These are phyloP conservation scores for Mesopsocus fuscifrons DNA, from an alignment of 2,888 invertebrate genomes.

Conservation along the genomic window DNA sequence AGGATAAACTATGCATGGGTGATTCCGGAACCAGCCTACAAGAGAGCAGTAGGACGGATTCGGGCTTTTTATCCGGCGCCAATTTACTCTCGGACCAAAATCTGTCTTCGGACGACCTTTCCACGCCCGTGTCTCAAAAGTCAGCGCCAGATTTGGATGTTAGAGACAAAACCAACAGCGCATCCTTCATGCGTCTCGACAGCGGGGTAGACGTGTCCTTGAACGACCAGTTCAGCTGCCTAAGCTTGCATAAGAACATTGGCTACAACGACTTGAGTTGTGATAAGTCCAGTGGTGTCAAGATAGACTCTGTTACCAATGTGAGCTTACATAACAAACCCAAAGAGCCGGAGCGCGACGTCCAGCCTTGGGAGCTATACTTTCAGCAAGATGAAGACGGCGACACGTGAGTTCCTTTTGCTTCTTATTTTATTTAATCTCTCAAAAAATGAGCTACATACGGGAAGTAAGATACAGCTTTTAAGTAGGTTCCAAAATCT, in stretches of 20 bases:
- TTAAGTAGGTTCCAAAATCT: no score
- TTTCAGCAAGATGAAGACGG: slow-evolving; percentile 68
- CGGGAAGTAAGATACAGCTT: no score
- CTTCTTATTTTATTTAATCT: no score
- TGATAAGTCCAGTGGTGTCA: slow-evolving; percentile 13
- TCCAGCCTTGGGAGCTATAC: slow-evolving; percentile 37
- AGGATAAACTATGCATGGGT: background rate
- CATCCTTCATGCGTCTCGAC: slow-evolving; percentile 34
- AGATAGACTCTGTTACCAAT: slow-evolving; percentile 11
- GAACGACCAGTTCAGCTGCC: slow-evolving; percentile 39
- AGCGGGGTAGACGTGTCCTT: slow-evolving; percentile 43
- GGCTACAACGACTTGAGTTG: slow-evolving; percentile 14
- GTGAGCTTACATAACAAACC: slow-evolving; percentile 15
- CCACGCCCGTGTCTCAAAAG: slow-evolving; percentile 14
- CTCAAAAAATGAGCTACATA: no score
- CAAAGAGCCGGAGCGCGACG: slow-evolving; percentile 12
- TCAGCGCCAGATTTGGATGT: slow-evolving; percentile 16
- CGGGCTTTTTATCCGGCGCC: slow-evolving; percentile 30
- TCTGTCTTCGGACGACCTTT: slow-evolving; percentile 16
- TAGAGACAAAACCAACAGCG: slow-evolving; percentile 10
- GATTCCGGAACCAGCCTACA: slow-evolving; percentile 14
- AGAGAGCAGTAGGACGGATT: slow-evolving; percentile 23
- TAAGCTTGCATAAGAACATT: slow-evolving; percentile 27
- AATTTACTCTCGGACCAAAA: slow-evolving; percentile 21
- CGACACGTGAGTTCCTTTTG: slow-evolving; percentile 57